A percentile compares a stretch with the other conserved stretches of the same genome.
phyloP scores from a whole-genome alignment of 2,113 vertebrate species.

The Chaetura pelagica region DNA sequence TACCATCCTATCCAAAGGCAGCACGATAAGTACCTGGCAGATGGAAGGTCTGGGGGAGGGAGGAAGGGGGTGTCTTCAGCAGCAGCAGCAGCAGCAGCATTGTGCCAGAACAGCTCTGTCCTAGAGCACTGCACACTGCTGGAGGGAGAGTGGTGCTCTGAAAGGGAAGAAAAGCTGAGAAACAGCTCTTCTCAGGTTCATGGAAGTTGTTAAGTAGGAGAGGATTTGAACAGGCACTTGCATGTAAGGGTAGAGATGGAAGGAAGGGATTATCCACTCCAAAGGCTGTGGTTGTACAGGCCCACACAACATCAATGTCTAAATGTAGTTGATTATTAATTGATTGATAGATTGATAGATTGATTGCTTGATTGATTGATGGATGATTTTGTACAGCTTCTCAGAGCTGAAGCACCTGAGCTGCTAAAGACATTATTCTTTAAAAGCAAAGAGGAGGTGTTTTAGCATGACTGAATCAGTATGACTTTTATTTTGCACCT shows the following conservation, averaged over 20 bases:
- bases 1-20: not conserved
- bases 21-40: not conserved
- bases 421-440: not conserved
- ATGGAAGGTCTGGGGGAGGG: fast-evolving
- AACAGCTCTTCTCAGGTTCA: not conserved
- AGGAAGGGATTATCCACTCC: not conserved
- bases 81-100: not conserved
- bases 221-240: not conserved
- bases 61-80: not conserved
- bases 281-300: not conserved
- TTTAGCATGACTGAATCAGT: not conserved
- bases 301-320: not conserved
- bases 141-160: not conserved
- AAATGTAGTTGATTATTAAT: not conserved
- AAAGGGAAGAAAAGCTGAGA: not conserved
- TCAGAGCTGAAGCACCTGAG: not conserved
- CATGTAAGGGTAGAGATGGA: not conserved
- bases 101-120: not conserved
- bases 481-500: not conserved
- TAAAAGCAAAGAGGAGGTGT: not conserved
- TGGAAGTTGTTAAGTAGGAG: not conserved
- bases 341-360: too few relatives aligned
- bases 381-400: not conserved
- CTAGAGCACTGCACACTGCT: fast-evolving
- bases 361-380: too few relatives aligned